Percentiles rank a stretch among this genome's conserved stretches.
Evolutionary conservation across 2,888 invertebrate species (phyloP).

Genomic region (Nomada goodeniana): DNA sequence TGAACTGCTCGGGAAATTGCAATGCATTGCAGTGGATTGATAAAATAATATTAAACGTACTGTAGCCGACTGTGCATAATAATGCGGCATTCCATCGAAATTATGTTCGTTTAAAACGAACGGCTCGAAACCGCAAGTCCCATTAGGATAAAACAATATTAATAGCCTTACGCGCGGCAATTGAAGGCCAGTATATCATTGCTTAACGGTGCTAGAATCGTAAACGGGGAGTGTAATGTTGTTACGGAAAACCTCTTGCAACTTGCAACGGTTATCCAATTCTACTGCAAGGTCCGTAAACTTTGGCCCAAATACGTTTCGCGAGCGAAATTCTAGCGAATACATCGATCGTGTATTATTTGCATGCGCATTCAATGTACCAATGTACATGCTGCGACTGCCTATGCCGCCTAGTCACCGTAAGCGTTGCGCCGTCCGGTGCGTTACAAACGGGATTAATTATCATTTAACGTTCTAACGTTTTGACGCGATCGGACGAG

Average conservation of each 20-base stretch:
- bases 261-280: not conserved
- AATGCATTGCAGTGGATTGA: too few relatives aligned
- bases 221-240: slow-evolving; percentile 30
- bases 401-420: not conserved
- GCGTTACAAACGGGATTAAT: slow-evolving; percentile 5
- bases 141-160: not conserved
- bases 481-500: slow-evolving; percentile 21
- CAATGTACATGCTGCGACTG: not conserved
- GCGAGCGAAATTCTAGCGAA: not conserved
- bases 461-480: slow-evolving; percentile 26
- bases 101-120: not conserved
- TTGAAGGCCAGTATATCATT: not conserved
- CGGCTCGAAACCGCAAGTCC: not conserved
- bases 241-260: slow-evolving; percentile 19
- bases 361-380: not conserved
- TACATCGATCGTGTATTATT: not conserved
- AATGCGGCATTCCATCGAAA: not conserved
- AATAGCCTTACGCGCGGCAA: slow-evolving; percentile 36
- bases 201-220: slow-evolving; percentile 55
- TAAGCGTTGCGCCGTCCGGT: not conserved
- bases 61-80: not conserved
- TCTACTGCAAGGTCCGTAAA: slow-evolving; percentile 7
- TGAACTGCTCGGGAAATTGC: too few relatives aligned
- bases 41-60: not conserved
- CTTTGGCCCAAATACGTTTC: slow-evolving; percentile 6